These are phyloP conservation scores for Microtus oregoni DNA, from an alignment of 2,113 vertebrate species.

Conservation along the genomic window DNA sequence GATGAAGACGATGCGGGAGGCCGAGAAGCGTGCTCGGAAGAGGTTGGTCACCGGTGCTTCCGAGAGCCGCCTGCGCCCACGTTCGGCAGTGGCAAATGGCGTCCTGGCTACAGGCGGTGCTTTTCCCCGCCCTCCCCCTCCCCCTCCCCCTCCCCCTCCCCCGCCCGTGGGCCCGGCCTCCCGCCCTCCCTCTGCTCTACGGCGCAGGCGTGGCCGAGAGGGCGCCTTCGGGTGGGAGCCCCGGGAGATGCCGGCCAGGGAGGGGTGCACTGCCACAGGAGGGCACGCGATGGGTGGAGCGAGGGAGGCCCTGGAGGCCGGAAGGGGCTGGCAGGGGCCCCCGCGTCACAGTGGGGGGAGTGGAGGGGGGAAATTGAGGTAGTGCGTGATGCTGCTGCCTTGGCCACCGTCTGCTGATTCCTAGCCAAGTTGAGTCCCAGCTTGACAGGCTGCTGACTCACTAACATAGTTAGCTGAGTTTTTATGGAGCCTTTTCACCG, in stretches of 20 bases:
- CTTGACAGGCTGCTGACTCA: constrained; percentile 50
- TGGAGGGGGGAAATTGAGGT: background rate
- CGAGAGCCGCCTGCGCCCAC: background rate
- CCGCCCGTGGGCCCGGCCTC: background rate
- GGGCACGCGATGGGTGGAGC: background rate
- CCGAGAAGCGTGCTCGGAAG: background rate
- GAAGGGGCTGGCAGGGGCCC: background rate
- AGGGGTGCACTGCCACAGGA: background rate
- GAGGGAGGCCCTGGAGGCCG: rapidly evolving
- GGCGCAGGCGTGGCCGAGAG: constrained; percentile 44
- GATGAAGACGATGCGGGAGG: background rate
- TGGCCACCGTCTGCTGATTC: background rate
- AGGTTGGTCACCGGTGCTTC: background rate
- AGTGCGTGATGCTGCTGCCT: background rate
- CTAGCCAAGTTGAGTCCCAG: background rate
- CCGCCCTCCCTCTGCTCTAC: background rate
- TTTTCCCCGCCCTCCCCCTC: constrained; percentile 50
- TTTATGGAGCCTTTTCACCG: background rate
- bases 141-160: too few species aligned
- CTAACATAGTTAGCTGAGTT: constrained; percentile 31
- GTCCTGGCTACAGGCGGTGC: constrained; percentile 31
- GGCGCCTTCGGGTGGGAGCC: background rate
- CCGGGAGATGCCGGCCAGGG: background rate
- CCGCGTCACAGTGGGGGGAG: background rate
- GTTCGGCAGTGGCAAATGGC: constrained; percentile 77